These are phyloP conservation scores for Lordiphosa collinella DNA, from an alignment of 1,140 invertebrate species.

Conservation along the genomic window DNA sequence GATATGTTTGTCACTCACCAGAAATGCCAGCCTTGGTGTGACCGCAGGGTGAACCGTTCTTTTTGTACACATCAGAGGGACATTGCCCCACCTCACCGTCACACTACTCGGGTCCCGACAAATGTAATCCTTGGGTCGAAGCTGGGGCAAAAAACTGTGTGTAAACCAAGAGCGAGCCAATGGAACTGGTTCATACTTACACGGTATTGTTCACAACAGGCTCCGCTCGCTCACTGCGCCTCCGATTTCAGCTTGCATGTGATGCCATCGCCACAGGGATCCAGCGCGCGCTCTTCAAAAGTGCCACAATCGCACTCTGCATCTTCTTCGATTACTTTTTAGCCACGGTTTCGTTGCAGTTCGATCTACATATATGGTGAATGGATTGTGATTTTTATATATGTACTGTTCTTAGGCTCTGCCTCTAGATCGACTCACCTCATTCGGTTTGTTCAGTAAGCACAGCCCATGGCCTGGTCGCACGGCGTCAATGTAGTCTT, in stretches of 20 bases:
- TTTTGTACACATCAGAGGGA: constrained; percentile 92
- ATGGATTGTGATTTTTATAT: background rate
- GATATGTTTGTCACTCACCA: constrained; percentile 31
- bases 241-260: constrained; percentile 95
- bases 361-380: constrained; percentile 81
- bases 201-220: constrained; percentile 94
- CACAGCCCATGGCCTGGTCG: constrained; percentile 90
- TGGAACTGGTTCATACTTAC: constrained; percentile 81
- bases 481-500: constrained; percentile 91
- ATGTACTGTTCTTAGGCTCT: background rate
- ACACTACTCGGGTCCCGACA: constrained; percentile 95
- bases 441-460: constrained; percentile 94
- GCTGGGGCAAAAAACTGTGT: constrained; percentile 80
- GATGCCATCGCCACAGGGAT: constrained; percentile 97
- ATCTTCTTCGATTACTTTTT: constrained; percentile 95
- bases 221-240: constrained; percentile 93
- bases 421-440: constrained; percentile 82
- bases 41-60: constrained; percentile 93
- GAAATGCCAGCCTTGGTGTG: constrained; percentile 79
- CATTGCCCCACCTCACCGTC: constrained; percentile 92
- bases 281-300: constrained; percentile 91
- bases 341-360: constrained; percentile 91
- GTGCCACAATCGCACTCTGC: constrained; percentile 96
- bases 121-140: constrained; percentile 86
- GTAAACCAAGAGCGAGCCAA: background rate